phyloP scores from a whole-genome alignment of 1,140 invertebrate species.

The Drosophila nannoptera region DNA sequence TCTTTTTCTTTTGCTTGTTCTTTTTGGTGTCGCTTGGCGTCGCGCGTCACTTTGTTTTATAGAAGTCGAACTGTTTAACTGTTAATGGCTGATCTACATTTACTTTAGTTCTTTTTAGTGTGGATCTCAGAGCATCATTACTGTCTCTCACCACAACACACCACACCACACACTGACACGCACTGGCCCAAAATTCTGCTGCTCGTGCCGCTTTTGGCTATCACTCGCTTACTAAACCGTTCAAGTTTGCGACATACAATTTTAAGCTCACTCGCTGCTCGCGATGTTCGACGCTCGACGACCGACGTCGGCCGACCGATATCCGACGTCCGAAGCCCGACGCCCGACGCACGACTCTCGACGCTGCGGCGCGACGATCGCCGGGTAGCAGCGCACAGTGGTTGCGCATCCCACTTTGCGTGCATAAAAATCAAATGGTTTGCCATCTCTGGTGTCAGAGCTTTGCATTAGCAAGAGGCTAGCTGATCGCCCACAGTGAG shows the following conservation, averaged over 20 bases:
- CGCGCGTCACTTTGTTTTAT: conserved; percentile 9
- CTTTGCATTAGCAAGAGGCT: not conserved
- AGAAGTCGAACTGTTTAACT: not conserved
- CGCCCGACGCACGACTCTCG: conserved; percentile 15
- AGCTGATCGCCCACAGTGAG: conserved; percentile 29
- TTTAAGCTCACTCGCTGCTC: conserved; percentile 46
- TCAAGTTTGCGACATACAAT: conserved; percentile 54
- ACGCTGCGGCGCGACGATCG: conserved; percentile 17
- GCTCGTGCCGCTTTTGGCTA: conserved; percentile 37
- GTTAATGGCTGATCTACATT: conserved; percentile 35
- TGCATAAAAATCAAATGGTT: not conserved
- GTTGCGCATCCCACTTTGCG: not conserved
- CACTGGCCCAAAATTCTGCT: conserved; percentile 20
- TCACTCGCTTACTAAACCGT: conserved; percentile 57
- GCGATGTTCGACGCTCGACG: conserved; percentile 10
- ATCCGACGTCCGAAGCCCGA: conserved; percentile 2
- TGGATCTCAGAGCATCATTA: conserved; percentile 26
- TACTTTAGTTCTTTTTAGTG: conserved; percentile 14
- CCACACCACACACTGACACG: conserved; percentile 36
- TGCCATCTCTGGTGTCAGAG: not conserved
- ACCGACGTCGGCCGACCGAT: conserved; percentile 1
- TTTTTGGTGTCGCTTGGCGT: not conserved
- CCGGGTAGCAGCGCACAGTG: conserved; percentile 40
- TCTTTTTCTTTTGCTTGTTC: conserved; percentile 4
- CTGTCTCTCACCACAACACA: conserved; percentile 31